Conservation (phyloP, 2,888 invertebrate species). For the Sphecodes monilicornis region DNA sequence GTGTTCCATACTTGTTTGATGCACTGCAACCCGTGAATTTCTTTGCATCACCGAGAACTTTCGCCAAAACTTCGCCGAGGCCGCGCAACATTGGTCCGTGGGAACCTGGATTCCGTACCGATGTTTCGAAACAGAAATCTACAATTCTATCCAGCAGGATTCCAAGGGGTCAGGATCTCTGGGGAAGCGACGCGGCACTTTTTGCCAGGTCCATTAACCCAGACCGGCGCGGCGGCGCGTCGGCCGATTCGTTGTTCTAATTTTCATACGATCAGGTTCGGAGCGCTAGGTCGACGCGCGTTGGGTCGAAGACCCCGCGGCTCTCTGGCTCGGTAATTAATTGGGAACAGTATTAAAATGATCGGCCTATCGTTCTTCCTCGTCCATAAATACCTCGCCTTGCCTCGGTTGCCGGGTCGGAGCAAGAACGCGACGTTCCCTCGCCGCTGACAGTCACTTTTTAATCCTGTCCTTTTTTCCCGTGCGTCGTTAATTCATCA, state of each 20-base stretch:
- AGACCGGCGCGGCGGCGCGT: constrained; percentile 12
- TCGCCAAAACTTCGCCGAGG: background rate
- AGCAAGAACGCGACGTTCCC: constrained; percentile 41
- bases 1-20: background rate
- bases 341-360: constrained; percentile 66
- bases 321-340: constrained; percentile 62
- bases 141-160: constrained; percentile 7
- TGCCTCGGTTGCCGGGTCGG: constrained; percentile 9
- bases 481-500: constrained; percentile 51
- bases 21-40: background rate
- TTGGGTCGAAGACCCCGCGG: constrained; percentile 55
- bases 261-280: constrained; percentile 58
- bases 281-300: constrained; percentile 58
- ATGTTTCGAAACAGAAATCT: constrained; percentile 7
- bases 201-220: constrained; percentile 60
- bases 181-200: constrained; percentile 28
- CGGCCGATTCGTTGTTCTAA: constrained; percentile 62
- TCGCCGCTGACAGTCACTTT: constrained; percentile 45
- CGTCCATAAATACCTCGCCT: constrained; percentile 41
- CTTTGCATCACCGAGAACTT: background rate
- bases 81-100: background rate
- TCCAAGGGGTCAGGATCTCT: constrained; percentile 2
- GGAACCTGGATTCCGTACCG: background rate
- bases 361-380: constrained; percentile 61
- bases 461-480: constrained; percentile 15